Base-by-base conservation (phyloP, 2,888 invertebrate genomes). In the Ormyrus thymus region DNA sequence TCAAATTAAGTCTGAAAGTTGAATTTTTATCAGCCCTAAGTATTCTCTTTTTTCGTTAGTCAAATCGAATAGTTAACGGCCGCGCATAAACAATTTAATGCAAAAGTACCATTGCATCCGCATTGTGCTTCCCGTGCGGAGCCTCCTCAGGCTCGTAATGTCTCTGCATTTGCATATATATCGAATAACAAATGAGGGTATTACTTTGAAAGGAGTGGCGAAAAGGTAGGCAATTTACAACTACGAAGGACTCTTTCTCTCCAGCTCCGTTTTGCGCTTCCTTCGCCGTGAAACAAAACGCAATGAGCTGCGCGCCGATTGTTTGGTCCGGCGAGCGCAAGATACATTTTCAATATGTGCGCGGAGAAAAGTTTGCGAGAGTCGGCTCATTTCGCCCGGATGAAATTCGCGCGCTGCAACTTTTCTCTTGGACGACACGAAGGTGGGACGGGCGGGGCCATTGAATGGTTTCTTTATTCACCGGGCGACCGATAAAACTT, bases 361-460 rank as follows among this genome's bases (percentile, higher is more conserved):
- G 9, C 48, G 48, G 29, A 29, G 29, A 29, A 29, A 29, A 29
- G 29, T 29, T 29, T 29, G 29, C 29, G 29, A 29, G 29, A 29
- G 29, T 65, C 64, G 65, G 71, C 45, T 65, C 64, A 76, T 71
- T 76, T 76, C 11, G 58, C 15, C 7, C 56, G 71, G 65, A 70
- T 70, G 65, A 71, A 70, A 65, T 65, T 64, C 65, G 70, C 51
- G 45, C 71, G 58, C 58, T 50, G 29, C 51, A 64, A 76, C 45
- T 61, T 61, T 7, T 46, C 70, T 9, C 29, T 46, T 58, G 29
- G 3, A 4, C 29, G 29, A 29, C 29, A 0, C 29, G 29, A 29
- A 4, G 29, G 29, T 50, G 11, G 29, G 50, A 5, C 56, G 29
- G 4, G 15, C 61, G n/a, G 6, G 13, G 13, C 13, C 68, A 5